Evolutionary conservation across 2,113 vertebrate species (phyloP), one percentile per base, ranked within the genome.

Genomic region (Pimephales promelas): DNA sequence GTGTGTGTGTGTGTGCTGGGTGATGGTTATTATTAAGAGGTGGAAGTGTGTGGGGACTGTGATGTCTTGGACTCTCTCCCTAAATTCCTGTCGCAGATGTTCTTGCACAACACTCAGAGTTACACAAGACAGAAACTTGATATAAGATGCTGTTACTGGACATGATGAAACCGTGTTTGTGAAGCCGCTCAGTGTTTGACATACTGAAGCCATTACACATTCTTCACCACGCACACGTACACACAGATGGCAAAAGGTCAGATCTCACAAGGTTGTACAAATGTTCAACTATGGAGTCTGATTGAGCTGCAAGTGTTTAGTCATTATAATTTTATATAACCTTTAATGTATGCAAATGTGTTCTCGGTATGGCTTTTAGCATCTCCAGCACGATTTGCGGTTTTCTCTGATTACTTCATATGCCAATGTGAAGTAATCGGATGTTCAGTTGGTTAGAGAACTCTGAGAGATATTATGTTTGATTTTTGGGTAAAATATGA

Each of bases 371-470:
- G 52, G 9, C 8, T 49, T 54, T 34, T 26, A 72, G 28, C 26
- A 22, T 45, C 47, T 36, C 66, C n/a, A 61, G 70, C 52, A 62
- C 40, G 18, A 78, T 18, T 86, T 74, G 73, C 68, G 70, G 81
- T 45, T 83, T 74, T 34, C 68, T 59, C 16, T 74, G 66, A 24
- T 68, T 36, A 28, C 28, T 28, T 28, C 28, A 28, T 28, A 28
- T 28, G 10, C 64, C 10, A 10, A 18, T n/a, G 34, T 52, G 74
- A 45, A 24, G 13, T 71, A 16, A 45, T 26, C 0, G 10, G 22
- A 71, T 71, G 68, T 57, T 56, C 47, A 49, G 76, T 45, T 57
- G 59, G 45, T 80, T 79, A 75, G 34, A 7, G 76, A 36, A 26
- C 0, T 26, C 47, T 79, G 49, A 26, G 18, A 83, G 1, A 64